Conservation (phyloP, 2,888 invertebrate species). For the Lithosia quadra region DNA sequence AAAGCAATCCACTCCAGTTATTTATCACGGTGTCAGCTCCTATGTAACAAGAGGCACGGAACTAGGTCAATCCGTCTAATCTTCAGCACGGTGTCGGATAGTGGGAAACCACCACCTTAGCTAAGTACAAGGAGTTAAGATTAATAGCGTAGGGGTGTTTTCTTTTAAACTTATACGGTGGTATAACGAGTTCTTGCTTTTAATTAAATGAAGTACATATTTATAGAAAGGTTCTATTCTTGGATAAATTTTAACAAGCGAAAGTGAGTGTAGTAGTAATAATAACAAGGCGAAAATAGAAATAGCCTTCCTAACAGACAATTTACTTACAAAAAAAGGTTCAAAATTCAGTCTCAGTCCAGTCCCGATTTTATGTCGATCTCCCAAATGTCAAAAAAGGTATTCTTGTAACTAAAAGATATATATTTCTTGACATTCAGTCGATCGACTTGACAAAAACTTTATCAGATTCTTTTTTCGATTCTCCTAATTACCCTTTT, state of each 20-base stretch:
- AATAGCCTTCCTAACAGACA: too few relatives aligned
- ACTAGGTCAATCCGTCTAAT: constrained; percentile 45
- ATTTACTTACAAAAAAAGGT: too few relatives aligned
- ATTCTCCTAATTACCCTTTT: neutral
- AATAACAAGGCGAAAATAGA: too few relatives aligned
- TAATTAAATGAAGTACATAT: neutral
- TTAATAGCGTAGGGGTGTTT: neutral
- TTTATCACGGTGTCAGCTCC: constrained; percentile 44
- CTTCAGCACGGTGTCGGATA: constrained; percentile 34
- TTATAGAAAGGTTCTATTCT: neutral
- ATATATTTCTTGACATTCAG: too few relatives aligned
- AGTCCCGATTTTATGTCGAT: too few relatives aligned
- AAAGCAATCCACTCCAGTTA: constrained; percentile 33
- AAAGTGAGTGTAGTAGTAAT: too few relatives aligned
- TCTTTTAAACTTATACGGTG: neutral
- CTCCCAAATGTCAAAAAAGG: too few relatives aligned
- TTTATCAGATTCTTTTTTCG: neutral
- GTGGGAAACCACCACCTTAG: constrained; percentile 25
- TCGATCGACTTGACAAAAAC: too few relatives aligned
- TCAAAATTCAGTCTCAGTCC: too few relatives aligned
- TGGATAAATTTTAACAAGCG: neutral
- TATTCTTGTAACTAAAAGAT: too few relatives aligned
- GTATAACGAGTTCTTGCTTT: neutral
- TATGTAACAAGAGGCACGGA: constrained; percentile 19
- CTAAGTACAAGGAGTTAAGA: constrained; percentile 8